A percentile compares a stretch with the other conserved stretches of the same genome.
phyloP scores from a whole-genome alignment of 2,113 vertebrate species.

The Nipponia nippon region DNA sequence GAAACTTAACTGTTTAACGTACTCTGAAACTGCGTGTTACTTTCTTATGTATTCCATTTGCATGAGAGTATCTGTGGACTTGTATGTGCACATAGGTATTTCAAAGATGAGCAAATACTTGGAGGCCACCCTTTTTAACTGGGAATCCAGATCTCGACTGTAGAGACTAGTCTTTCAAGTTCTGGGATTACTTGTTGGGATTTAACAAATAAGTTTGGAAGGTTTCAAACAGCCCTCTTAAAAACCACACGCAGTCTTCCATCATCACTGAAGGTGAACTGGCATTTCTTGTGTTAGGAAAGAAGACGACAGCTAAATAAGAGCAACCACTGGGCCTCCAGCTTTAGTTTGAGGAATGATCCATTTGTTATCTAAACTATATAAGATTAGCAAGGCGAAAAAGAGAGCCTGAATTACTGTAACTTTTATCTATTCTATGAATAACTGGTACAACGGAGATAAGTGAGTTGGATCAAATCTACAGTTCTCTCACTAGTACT shows the following conservation, averaged over 20 bases:
- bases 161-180: neutral
- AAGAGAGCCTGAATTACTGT: neutral
- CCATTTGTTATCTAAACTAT: neutral
- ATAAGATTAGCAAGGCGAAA: neutral
- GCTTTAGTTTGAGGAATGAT: neutral
- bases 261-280: neutral
- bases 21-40: neutral
- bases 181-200: neutral
- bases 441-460: neutral
- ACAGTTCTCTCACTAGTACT: neutral
- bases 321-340: neutral
- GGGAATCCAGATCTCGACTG: neutral
- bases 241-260: neutral
- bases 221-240: neutral
- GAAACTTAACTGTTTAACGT: neutral
- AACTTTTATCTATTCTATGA: neutral
- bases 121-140: neutral
- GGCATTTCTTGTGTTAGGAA: neutral
- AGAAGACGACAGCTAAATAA: neutral
- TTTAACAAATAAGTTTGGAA: neutral
- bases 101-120: neutral
- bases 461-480: neutral
- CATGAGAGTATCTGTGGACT: accelerated
- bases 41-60: neutral
- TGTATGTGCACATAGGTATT: neutral